Conservation (phyloP, 2,888 invertebrate species). For the Eupithecia pulchellata region DNA sequence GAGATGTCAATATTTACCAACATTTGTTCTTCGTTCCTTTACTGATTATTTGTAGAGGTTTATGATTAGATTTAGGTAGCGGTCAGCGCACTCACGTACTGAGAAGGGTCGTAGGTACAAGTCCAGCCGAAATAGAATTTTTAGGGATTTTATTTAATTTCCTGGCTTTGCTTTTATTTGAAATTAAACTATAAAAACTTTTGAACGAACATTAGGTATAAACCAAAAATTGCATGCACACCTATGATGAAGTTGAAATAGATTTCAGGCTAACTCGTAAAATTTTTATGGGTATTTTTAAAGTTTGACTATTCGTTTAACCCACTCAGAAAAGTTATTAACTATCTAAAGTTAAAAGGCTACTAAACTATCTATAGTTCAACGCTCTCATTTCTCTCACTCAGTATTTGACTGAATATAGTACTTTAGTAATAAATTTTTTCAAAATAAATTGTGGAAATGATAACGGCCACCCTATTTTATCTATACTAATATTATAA, state of each 20-base stretch:
- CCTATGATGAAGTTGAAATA: not conserved
- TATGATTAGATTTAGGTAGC: not conserved
- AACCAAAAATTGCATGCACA: not conserved
- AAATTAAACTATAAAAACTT: not conserved
- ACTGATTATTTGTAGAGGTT: not conserved
- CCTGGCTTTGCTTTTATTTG: not conserved
- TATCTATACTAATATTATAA: too few species aligned
- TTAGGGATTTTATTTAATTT: too few species aligned
- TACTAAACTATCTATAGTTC: not conserved
- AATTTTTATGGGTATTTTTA: not conserved
- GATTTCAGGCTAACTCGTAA: not conserved
- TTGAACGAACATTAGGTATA: not conserved
- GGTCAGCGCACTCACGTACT: too few species aligned
- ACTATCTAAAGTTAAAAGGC: not conserved
- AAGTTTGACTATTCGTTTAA: not conserved
- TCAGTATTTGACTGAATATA: not conserved
- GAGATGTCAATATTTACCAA: slow-evolving; percentile 4
- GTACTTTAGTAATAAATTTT: too few species aligned
- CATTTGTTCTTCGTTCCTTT: slow-evolving; percentile 1
- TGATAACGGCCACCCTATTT: too few species aligned
- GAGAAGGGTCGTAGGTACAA: too few species aligned
- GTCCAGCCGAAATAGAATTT: too few species aligned
- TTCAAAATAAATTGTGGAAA: too few species aligned
- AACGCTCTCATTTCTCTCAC: not conserved
- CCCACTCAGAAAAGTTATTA: not conserved